Evolutionary conservation across 1,140 invertebrate species (phyloP), one percentile per base, ranked within the genome.

Genomic region (Lineus longissimus): DNA sequence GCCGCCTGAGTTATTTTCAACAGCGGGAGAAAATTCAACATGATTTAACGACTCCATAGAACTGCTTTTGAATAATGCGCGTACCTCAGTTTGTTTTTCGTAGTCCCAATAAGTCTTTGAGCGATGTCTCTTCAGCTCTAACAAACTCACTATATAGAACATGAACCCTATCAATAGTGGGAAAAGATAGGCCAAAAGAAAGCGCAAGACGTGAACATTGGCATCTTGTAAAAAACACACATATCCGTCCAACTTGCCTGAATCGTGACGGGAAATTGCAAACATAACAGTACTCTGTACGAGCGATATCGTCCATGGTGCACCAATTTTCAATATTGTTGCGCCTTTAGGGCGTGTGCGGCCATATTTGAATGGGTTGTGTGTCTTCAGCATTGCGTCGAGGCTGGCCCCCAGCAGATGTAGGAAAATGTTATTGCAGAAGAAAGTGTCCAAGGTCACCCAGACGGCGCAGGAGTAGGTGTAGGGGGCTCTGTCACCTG

Each of bases 381-480:
- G 47, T 19, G 47, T 51, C n/a, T 51, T 51, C 47, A 51, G 47
- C 47, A 51, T 51, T 4, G 47, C 47, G 47, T 51, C 47, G 4
- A 51, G 47, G n/a, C 47, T 51, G 4, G 47, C 47, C 4, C 47
- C 47, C 19, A 51, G 47, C n/a, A 51, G n/a, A n/a, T 51, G 47
- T 23, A 51, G 47, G 25, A 51, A 51, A n/a, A 51, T 51, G 47
- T 51, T 51, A 51, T 51, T 51, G 25, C 47, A 51, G 47, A 51
- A 51, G 25, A 51, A 51, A 6, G 47, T 51, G 25, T 51, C 47
- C n/a, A 51, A n/a, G 47, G 47, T 51, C 47, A 51, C 47, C 47
- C 47, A 51, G n/a, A n/a, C 25, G n/a, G 19, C 25, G n/a, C 47
- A 51, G 6, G 47, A 23, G 19, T 19, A 51, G n/a, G n/a, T 27